A percentile compares a stretch with the other conserved stretches of the same genome.
These are phyloP conservation scores for Andrena trimmerana DNA, from an alignment of 2,888 invertebrate species.

Conservation along the genomic window DNA sequence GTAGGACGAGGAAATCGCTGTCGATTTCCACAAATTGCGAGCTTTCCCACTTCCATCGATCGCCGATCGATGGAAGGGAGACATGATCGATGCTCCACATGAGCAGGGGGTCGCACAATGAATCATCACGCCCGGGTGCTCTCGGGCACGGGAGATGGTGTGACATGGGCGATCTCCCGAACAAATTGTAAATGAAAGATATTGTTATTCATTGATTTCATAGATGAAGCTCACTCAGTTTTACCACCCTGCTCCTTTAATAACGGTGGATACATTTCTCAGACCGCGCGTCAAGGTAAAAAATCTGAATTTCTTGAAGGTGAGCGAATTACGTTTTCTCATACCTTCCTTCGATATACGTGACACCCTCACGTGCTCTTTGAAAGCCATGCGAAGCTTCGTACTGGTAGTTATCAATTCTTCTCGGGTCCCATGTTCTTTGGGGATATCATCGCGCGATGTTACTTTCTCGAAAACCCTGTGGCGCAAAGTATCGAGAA, in stretches of 20 bases:
- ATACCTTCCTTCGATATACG: conserved; percentile 66
- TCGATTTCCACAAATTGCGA: no score
- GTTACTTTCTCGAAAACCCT: conserved; percentile 70
- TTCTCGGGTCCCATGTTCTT: conserved; percentile 67
- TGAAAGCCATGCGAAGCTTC: conserved; percentile 70
- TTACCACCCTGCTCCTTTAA: neutral
- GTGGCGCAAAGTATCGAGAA: conserved; percentile 70
- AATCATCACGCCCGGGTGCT: no score
- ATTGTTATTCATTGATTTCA: neutral
- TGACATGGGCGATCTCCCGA: no score
- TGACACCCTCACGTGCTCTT: conserved; percentile 65
- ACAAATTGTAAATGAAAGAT: no score
- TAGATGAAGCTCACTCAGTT: neutral
- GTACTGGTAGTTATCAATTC: conserved; percentile 61
- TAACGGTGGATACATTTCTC: neutral
- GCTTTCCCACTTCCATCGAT: no score
- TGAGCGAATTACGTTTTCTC: neutral
- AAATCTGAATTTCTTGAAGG: neutral
- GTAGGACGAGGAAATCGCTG: no score
- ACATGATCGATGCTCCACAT: no score
- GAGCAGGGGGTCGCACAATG: no score
- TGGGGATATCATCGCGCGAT: conserved; percentile 67
- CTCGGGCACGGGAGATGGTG: no score
- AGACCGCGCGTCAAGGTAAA: neutral
- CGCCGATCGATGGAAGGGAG: no score